Base-by-base conservation (phyloP, 2,888 invertebrate species). In the Poecilobothrus nobilitatus region DNA sequence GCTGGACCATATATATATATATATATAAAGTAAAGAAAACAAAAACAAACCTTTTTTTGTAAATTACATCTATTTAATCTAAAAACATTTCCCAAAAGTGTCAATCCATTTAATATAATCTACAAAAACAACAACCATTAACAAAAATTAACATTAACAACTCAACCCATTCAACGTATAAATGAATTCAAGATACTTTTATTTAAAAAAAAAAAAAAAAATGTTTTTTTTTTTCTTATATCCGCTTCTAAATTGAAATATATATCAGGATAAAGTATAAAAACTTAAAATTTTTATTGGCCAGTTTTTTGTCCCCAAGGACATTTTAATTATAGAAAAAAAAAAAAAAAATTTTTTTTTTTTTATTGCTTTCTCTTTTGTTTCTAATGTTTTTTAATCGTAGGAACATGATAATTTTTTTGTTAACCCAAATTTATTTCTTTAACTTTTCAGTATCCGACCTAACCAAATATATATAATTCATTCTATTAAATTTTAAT, bases 311-410 rank as follows among this genome's bases (percentile, higher is more conserved):
- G 53, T 53, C 53, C 18, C 53, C 53, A 53, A 53, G 53, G 53
- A 53, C n/a, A 53, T 53, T 53, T 53, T 53, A 53, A 53, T 53
- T 53, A 53, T 53, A 53, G 12, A n/a, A 53, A 53, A 53, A 53
- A 37, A 37, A 37, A 37, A 37, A 37, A 37, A 37, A 37, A 37
- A 27, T 4, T 4, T 4, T 4, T 4, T 41, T 12, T 8, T 41
- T 41, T 41, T 12, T 41, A 41, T 41, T 41, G 41, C 41, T 41
- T 41, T 41, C 12, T 41, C 41, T 41, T 41, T 41, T 12, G 41
- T 41, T 41, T 12, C 27, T 4, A 27, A n/a, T n/a, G n/a, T 27
- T 27, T 27, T 4, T 27, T 27, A 27, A 27, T 27, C 27, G 27
- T 27, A 27, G 27, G 27, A 27, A 27, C 27, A 27, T 27, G 27